phyloP scores from a whole-genome alignment of 1,140 invertebrate genomes.

The Diplogasteroides magnus region DNA sequence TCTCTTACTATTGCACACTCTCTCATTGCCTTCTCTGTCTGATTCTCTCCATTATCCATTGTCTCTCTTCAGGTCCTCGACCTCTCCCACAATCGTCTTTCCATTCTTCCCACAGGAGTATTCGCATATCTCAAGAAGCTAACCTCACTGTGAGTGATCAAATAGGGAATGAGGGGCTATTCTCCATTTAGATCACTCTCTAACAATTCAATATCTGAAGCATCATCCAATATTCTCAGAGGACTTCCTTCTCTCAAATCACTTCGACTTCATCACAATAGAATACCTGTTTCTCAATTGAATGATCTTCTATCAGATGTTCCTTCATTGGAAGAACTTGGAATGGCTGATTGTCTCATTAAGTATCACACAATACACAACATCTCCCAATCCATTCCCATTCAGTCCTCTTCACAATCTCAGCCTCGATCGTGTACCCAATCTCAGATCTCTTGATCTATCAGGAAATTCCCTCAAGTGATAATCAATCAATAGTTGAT shows the following conservation, averaged over 20 bases:
- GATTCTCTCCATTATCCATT: neutral
- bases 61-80: constrained; percentile 24
- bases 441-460: neutral
- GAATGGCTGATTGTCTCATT: neutral
- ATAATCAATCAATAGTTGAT: neutral
- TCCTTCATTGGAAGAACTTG: neutral
- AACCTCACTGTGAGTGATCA: neutral
- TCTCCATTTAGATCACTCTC: constrained; percentile 29
- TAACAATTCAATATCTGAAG: constrained; percentile 40
- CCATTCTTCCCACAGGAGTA: constrained; percentile 43
- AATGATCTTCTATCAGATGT: neutral
- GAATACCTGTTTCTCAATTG: neutral
- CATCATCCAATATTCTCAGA: constrained; percentile 39
- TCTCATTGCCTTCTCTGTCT: no score
- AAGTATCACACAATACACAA: neutral
- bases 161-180: neutral
- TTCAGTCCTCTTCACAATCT: neutral
- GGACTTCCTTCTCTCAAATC: constrained; percentile 37
- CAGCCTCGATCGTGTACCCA: neutral
- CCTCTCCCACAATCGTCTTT: constrained; percentile 38
- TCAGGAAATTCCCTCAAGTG: neutral
- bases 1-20: neutral
- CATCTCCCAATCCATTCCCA: no score
- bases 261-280: constrained; percentile 44
- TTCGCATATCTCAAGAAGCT: constrained; percentile 43